Conservation (phyloP, 2,797 vertebrate genomes). For the Discoglossus pictus region DNA sequence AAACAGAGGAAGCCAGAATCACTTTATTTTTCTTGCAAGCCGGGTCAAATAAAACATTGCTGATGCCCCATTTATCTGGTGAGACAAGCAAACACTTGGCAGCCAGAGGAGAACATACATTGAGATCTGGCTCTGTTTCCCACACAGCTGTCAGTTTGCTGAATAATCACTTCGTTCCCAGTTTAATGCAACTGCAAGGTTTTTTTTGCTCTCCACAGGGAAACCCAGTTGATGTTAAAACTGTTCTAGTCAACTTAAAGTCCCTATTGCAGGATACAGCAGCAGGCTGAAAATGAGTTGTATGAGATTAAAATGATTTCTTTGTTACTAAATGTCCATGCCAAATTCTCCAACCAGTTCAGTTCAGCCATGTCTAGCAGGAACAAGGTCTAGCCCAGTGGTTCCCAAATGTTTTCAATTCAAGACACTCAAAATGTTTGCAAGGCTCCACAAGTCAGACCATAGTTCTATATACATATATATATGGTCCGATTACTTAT, state of each 20-base stretch:
- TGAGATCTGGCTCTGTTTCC: constrained; percentile 54
- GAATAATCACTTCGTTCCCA: constrained; percentile 64
- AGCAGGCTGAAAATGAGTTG: background rate
- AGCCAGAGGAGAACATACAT: constrained; percentile 49
- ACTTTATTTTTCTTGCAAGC: constrained; percentile 60
- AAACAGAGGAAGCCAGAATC: constrained; percentile 52
- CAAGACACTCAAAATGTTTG: too few relatives aligned
- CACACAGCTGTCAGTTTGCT: constrained; percentile 62
- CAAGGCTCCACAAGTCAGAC: too few relatives aligned
- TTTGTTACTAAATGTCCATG: too few relatives aligned
- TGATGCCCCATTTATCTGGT: constrained; percentile 58
- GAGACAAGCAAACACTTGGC: constrained; percentile 60
- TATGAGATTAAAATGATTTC: too few relatives aligned
- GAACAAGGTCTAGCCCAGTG: too few relatives aligned
- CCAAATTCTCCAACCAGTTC: too few relatives aligned
- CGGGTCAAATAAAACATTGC: constrained; percentile 62
- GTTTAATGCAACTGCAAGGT: constrained; percentile 55
- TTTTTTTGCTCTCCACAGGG: constrained; percentile 11
- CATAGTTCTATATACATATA: too few relatives aligned
- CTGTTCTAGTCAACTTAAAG: constrained; percentile 2
- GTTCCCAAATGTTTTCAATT: too few relatives aligned
- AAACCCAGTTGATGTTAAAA: constrained; percentile 5
- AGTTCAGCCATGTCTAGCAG: too few relatives aligned
- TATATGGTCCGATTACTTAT: too few relatives aligned
- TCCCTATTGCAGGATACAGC: background rate